Conservation (phyloP, 1,140 invertebrate species). For the Lamellibrachia luymesi region DNA sequence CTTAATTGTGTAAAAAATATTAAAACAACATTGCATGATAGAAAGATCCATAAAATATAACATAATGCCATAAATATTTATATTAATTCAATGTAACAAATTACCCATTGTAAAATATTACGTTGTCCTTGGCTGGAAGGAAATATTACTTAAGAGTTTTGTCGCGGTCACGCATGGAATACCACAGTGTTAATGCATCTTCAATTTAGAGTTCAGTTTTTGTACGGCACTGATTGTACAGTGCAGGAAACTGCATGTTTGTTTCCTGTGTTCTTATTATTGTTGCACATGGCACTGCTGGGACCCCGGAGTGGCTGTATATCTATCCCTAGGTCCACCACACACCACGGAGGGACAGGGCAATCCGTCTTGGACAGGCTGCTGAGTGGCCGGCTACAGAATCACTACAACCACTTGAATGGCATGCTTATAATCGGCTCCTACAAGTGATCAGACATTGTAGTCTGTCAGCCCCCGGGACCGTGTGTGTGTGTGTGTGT, state of each 20-base stretch:
- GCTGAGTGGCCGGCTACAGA: background rate
- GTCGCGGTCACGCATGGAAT: background rate
- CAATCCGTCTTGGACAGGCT: background rate
- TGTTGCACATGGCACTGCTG: background rate
- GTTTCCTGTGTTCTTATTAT: background rate
- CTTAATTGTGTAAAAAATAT: background rate
- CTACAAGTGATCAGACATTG: background rate
- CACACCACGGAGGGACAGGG: no score
- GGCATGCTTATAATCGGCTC: background rate
- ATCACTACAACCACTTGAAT: background rate
- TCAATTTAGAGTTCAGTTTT: background rate
- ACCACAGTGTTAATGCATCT: background rate
- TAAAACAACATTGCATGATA: background rate
- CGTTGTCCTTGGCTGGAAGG: background rate
- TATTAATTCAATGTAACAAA: background rate
- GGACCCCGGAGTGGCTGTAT: no score
- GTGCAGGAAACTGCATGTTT: background rate
- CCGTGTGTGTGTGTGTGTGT: background rate
- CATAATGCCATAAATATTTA: background rate
- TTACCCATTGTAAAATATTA: background rate
- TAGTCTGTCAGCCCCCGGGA: background rate
- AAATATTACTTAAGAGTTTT: background rate
- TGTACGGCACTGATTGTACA: background rate
- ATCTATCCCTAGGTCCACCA: no score
- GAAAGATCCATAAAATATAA: background rate